Evolutionary conservation across 2,113 vertebrate genomes (phyloP).

Genomic region (Dolichallabes microphthalmus): DNA sequence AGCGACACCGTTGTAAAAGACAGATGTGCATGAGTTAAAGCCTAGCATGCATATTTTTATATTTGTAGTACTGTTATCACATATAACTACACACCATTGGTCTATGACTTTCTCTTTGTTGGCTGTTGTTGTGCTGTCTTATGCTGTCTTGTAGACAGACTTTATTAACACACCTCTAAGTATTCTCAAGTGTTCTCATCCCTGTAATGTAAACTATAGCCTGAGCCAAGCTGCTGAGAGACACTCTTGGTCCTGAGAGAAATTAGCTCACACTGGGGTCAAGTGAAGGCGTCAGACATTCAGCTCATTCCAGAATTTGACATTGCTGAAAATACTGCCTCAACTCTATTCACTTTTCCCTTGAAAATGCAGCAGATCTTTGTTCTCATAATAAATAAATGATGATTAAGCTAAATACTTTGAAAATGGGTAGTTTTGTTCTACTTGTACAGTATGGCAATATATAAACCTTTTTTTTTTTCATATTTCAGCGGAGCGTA

Average conservation of each 20-base stretch:
- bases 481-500: background rate
- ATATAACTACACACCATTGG: background rate
- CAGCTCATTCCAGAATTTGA: conserved; percentile 8
- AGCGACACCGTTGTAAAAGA: background rate
- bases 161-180: conserved; percentile 41
- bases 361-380: background rate
- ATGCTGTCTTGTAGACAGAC: conserved; percentile 15
- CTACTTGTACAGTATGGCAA: background rate
- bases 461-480: background rate
- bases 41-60: background rate
- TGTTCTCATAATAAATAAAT: background rate
- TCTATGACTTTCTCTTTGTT: conserved; percentile 7
- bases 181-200: conserved; percentile 4
- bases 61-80: background rate
- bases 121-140: background rate
- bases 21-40: background rate
- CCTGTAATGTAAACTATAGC: conserved; percentile 31
- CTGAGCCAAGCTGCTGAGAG: conserved; percentile 39
- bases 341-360: background rate
- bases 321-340: background rate
- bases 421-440: background rate
- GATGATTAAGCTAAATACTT: background rate
- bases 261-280: conserved; percentile 13
- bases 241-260: conserved; percentile 25
- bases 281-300: conserved; percentile 32